phyloP scores from a whole-genome alignment of 2,113 vertebrate genomes.

The Amia ocellicauda region DNA sequence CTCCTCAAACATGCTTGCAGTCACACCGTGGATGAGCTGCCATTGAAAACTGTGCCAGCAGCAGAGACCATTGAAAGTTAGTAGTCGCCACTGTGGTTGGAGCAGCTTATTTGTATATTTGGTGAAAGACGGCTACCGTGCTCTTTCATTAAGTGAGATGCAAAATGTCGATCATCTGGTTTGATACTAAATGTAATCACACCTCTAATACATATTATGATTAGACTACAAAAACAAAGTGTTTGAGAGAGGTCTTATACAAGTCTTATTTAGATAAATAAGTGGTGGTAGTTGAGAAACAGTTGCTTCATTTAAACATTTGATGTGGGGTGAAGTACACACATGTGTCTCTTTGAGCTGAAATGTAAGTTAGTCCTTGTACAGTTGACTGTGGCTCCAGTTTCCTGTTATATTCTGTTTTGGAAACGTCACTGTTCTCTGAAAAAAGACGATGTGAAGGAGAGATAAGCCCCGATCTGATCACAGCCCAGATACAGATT shows the following conservation, averaged over 20 bases:
- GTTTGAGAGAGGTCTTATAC: too few species aligned
- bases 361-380: constrained; percentile 37
- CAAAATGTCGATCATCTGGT: background rate
- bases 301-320: too few species aligned
- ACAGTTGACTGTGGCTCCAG: constrained; percentile 44
- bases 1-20: too few species aligned
- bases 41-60: too few species aligned
- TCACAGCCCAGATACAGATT: constrained; percentile 64
- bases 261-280: too few species aligned
- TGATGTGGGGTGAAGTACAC: background rate
- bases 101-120: too few species aligned
- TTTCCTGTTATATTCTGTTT: constrained; percentile 71
- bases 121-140: background rate
- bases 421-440: constrained; percentile 69
- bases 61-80: too few species aligned
- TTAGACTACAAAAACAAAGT: too few species aligned
- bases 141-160: background rate
- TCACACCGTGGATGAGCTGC: too few species aligned
- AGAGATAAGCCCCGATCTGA: constrained; percentile 70
- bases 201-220: background rate
- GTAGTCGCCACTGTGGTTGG: too few species aligned
- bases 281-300: too few species aligned
- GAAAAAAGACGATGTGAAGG: constrained; percentile 63
- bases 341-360: background rate
- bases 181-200: background rate